These are phyloP conservation scores for Steinernema feltiae DNA, from an alignment of 1,140 invertebrate species.

Conservation along the genomic window DNA sequence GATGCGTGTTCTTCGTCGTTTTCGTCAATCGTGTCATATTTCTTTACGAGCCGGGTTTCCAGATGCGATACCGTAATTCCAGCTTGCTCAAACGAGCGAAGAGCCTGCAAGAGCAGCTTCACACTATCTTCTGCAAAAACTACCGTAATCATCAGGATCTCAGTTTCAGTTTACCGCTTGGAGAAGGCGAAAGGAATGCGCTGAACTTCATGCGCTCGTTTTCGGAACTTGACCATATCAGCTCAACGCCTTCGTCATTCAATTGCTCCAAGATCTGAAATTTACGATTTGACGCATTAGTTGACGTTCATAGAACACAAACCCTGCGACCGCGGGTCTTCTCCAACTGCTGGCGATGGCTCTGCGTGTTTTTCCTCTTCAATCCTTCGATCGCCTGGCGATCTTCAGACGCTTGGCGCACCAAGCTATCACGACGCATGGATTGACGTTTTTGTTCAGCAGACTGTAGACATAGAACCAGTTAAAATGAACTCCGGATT, in stretches of 20 bases:
- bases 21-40: background rate
- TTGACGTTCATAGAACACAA: background rate
- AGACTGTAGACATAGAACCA: background rate
- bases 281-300: background rate
- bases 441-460: background rate
- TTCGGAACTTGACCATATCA: conserved; percentile 39
- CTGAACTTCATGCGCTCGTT: conserved; percentile 20
- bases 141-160: no score
- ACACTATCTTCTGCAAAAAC: conserved; percentile 19
- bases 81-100: conserved; percentile 22
- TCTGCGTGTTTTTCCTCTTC: conserved; percentile 43
- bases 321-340: conserved; percentile 40
- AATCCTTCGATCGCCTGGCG: conserved; percentile 20
- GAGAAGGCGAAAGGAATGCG: conserved; percentile 17
- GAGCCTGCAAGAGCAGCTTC: conserved; percentile 25
- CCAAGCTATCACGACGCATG: conserved; percentile 6
- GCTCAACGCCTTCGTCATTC: conserved; percentile 48
- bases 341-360: conserved; percentile 41
- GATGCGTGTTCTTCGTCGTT: background rate
- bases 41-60: background rate
- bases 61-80: conserved; percentile 21
- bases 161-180: conserved; percentile 16
- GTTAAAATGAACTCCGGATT: background rate
- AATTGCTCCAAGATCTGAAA: conserved; percentile 45
- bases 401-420: conserved; percentile 8